Percentiles rank a stretch among this genome's conserved stretches.
Conservation (phyloP, 2,797 vertebrate genomes). For the Tapirus indicus region DNA sequence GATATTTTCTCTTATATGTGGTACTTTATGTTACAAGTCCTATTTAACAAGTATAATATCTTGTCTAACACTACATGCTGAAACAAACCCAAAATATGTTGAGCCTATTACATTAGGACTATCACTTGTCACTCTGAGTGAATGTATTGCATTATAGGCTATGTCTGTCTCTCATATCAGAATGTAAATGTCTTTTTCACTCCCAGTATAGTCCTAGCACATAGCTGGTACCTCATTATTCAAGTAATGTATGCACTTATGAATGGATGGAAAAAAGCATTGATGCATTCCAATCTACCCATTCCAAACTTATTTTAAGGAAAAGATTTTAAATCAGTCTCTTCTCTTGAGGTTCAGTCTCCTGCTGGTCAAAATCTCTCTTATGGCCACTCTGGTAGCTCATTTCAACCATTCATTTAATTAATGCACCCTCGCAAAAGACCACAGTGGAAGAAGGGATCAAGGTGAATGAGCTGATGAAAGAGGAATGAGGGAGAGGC, state of each 20-base stretch:
- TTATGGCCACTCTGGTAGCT: not conserved
- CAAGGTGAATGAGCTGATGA: not conserved
- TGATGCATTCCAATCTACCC: not conserved
- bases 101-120: not conserved
- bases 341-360: not conserved
- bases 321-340: not conserved
- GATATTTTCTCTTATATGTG: conserved; percentile 64
- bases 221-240: not conserved
- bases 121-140: not conserved
- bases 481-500: not conserved
- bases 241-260: not conserved
- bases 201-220: not conserved
- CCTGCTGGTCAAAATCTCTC: not conserved
- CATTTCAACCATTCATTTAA: not conserved
- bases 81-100: conserved; percentile 6
- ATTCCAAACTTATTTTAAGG: not conserved
- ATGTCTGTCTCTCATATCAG: not conserved
- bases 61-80: conserved; percentile 28
- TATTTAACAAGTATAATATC: conserved; percentile 64
- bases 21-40: conserved; percentile 61
- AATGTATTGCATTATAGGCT: not conserved
- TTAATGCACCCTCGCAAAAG: not conserved
- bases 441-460: not conserved
- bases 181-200: not conserved
- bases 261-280: not conserved